Conservation (phyloP, 2,797 vertebrate genomes). For the Epinephelus malabaricus region DNA sequence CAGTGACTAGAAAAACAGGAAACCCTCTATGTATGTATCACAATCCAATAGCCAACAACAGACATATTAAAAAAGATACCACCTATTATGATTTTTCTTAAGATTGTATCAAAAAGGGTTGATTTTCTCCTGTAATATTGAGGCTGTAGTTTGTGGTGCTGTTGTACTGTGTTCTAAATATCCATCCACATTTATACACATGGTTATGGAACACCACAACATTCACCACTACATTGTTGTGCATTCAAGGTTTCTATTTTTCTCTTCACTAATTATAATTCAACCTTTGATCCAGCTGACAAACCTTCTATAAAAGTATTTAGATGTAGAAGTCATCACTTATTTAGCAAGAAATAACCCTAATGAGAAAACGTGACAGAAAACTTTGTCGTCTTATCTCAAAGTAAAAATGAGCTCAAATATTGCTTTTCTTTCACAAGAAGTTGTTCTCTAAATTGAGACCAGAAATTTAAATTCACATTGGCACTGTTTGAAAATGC, state of each 20-base stretch:
- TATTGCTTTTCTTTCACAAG: constrained; percentile 27
- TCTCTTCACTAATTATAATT: background rate
- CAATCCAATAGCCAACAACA: constrained; percentile 1
- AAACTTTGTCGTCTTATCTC: background rate
- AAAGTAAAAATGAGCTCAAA: constrained; percentile 2
- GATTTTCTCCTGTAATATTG: background rate
- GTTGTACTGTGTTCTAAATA: background rate
- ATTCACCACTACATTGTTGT: background rate
- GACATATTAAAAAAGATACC: background rate
- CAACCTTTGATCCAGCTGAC: background rate
- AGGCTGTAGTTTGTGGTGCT: constrained; percentile 9
- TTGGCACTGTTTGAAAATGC: constrained; percentile 43
- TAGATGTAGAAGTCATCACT: background rate
- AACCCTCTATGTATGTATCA: background rate
- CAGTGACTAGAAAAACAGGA: background rate
- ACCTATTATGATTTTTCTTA: background rate
- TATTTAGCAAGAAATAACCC: background rate
- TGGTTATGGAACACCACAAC: background rate
- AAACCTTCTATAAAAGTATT: background rate
- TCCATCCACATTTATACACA: background rate
- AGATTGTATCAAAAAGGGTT: background rate
- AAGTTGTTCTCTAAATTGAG: background rate
- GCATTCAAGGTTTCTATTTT: constrained; percentile 8
- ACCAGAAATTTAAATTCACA: constrained; percentile 13
- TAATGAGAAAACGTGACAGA: background rate